Evolutionary conservation across 2,113 vertebrate genomes (phyloP).

Genomic region (Apodemus speciosus): DNA sequence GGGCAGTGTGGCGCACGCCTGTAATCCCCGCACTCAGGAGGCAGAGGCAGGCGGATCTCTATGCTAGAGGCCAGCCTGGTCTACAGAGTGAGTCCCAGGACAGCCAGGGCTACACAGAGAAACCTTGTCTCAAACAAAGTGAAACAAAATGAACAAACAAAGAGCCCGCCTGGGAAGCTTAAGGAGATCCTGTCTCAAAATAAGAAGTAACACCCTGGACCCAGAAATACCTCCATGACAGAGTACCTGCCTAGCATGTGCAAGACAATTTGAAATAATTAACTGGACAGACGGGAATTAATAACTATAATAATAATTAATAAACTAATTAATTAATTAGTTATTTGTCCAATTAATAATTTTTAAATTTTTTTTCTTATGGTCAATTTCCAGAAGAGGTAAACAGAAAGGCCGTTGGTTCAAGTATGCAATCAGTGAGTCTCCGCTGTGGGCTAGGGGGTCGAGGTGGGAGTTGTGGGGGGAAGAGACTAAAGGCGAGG

Average conservation of each 20-base stretch:
- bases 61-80: not conserved
- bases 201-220: not conserved
- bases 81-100: not conserved
- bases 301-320: too few species aligned
- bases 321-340: too few species aligned
- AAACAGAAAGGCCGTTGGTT: not conserved
- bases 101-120: not conserved
- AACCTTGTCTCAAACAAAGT: not conserved
- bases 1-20: not conserved
- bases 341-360: too few species aligned
- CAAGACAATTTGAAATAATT: not conserved
- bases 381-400: not conserved
- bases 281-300: too few species aligned
- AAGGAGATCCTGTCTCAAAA: not conserved
- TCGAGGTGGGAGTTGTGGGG: too few species aligned
- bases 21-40: not conserved
- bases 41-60: not conserved
- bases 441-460: not conserved
- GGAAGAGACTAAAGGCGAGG: not conserved
- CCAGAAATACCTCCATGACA: not conserved
- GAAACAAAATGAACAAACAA: too few species aligned
- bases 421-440: not conserved
- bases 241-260: not conserved
- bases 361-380: too few species aligned
- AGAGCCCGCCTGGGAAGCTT: not conserved